phyloP scores from a whole-genome alignment of 2,113 vertebrate genomes.

The Tachysurus fulvidraco region DNA sequence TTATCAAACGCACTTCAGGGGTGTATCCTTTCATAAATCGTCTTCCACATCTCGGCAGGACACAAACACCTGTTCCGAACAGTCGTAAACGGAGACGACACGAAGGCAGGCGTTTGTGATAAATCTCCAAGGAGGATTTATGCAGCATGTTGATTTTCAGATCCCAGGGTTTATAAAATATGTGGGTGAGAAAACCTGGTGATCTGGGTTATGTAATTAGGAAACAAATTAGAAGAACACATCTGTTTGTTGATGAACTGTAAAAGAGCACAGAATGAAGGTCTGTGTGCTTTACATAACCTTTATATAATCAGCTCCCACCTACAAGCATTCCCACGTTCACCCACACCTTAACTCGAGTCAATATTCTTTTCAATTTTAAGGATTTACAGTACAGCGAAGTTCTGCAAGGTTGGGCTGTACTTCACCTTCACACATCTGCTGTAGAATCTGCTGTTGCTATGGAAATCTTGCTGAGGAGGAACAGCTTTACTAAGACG shows the following conservation, averaged over 20 bases:
- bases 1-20: background rate
- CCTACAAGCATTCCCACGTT: background rate
- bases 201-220: background rate
- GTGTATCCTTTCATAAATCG: slow-evolving; percentile 16
- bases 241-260: background rate
- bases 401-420: slow-evolving; percentile 23
- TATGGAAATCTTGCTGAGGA: slow-evolving; percentile 63
- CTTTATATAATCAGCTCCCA: background rate
- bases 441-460: slow-evolving; percentile 68
- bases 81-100: background rate
- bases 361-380: slow-evolving; percentile 64
- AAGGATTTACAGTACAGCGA: slow-evolving; percentile 60
- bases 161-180: background rate
- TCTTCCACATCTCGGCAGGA: slow-evolving; percentile 11
- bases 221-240: background rate
- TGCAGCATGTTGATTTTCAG: background rate
- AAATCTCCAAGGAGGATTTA: background rate
- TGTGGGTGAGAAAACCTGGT: background rate
- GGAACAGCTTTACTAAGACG: slow-evolving; percentile 65
- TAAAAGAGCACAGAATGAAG: background rate
- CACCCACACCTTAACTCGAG: slow-evolving; percentile 56
- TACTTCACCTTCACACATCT: slow-evolving; percentile 59
- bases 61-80: background rate
- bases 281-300: background rate
- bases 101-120: background rate